Evolutionary conservation across 2,113 vertebrate genomes (phyloP).

Genomic region (Lipophrys pholis): DNA sequence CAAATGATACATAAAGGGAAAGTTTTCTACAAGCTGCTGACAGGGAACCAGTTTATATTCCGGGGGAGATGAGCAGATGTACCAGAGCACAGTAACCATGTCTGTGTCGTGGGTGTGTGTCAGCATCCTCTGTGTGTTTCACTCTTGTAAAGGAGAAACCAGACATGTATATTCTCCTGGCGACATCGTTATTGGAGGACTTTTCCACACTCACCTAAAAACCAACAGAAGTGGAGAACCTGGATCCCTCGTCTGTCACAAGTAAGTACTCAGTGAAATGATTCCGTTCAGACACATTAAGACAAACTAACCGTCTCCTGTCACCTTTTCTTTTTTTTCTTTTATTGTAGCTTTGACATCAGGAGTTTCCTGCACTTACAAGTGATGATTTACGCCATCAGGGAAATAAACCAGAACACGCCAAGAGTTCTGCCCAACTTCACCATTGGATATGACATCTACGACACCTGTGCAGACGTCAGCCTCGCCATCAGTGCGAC

Average conservation of each 20-base stretch:
- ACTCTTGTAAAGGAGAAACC: not conserved
- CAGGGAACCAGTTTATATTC: not conserved
- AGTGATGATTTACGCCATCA: constrained; percentile 72
- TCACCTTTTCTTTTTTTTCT: not conserved
- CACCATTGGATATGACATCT: constrained; percentile 73
- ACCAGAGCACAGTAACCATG: constrained; percentile 28
- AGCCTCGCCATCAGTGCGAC: constrained; percentile 46
- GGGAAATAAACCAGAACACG: constrained; percentile 56
- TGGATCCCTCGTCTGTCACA: constrained; percentile 15
- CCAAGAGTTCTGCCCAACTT: constrained; percentile 57
- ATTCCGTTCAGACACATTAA: too few species aligned
- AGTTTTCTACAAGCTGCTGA: not conserved
- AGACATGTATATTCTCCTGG: constrained; percentile 36
- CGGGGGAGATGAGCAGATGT: not conserved
- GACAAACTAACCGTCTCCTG: not conserved
- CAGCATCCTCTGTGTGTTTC: not conserved
- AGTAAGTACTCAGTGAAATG: constrained; percentile 39
- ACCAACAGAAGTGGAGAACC: not conserved
- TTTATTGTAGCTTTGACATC: constrained; percentile 24
- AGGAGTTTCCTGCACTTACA: constrained; percentile 40
- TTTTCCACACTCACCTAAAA: constrained; percentile 62
- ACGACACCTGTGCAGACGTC: constrained; percentile 74
- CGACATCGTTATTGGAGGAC: constrained; percentile 73
- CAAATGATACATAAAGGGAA: constrained; percentile 21
- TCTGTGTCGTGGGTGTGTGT: constrained; percentile 13